A percentile compares a stretch with the other conserved stretches of the same genome.
These are phyloP conservation scores for Pangasianodon gigas DNA, from an alignment of 2,113 vertebrate species.

Conservation along the genomic window DNA sequence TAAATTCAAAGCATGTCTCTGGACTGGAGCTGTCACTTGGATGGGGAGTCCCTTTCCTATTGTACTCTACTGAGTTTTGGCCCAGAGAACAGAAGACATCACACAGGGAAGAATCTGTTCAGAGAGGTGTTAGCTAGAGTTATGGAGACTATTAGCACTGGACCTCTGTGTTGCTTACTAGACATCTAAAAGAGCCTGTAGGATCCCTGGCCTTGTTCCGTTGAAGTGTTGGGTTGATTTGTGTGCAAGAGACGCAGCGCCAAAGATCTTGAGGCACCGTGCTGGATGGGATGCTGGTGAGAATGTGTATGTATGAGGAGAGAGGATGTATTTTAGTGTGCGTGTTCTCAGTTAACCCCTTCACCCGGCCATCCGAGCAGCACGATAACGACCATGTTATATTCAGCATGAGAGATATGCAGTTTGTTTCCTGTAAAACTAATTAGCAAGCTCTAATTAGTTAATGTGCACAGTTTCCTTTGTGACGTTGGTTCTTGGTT, in stretches of 20 bases:
- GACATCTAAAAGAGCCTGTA: not conserved
- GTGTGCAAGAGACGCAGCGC: not conserved
- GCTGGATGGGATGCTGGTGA: not conserved
- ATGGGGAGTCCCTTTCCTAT: slow-evolving; percentile 45
- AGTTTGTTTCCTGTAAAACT: not conserved
- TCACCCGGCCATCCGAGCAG: not conserved
- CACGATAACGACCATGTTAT: not conserved
- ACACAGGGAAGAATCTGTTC: slow-evolving; percentile 50
- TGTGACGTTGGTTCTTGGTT: too few relatives aligned
- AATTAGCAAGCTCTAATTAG: not conserved
- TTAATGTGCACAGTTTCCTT: not conserved
- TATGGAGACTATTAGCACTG: not conserved
- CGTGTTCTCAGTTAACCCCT: not conserved
- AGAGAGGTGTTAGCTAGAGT: slow-evolving; percentile 50
- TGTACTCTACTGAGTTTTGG: slow-evolving; percentile 56
- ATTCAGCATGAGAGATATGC: not conserved
- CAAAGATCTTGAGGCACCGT: not conserved
- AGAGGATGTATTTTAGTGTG: not conserved
- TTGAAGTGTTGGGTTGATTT: slow-evolving; percentile 1
- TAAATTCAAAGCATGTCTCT: slow-evolving; percentile 71
- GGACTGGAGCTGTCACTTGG: slow-evolving; percentile 63
- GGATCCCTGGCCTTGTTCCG: not conserved
- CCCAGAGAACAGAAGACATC: slow-evolving; percentile 53
- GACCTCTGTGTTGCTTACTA: not conserved
- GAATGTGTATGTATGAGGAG: not conserved